These are phyloP conservation scores for Geophilus truncorum DNA, from an alignment of 2,888 invertebrate species.

Conservation along the genomic window DNA sequence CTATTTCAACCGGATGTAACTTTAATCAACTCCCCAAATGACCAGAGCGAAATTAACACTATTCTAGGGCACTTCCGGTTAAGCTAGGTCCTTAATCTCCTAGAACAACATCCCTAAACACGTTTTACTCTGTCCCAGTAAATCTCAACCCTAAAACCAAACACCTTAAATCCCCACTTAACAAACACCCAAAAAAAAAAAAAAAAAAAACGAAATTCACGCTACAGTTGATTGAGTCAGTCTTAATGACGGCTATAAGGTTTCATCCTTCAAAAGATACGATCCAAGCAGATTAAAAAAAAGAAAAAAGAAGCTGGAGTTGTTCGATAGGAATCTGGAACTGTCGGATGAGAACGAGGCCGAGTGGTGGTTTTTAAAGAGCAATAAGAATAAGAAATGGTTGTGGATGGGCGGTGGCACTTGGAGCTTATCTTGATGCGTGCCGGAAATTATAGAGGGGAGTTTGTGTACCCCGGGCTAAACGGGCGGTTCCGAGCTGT, in stretches of 20 bases:
- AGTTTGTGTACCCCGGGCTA: constrained; percentile 2
- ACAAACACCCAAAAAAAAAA: not conserved
- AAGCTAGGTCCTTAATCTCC: no score
- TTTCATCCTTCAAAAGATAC: not conserved
- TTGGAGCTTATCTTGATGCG: constrained; percentile 2
- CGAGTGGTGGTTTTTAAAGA: not conserved
- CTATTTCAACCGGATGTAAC: no score
- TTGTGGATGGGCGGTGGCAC: not conserved
- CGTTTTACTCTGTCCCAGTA: no score
- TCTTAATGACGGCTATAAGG: not conserved
- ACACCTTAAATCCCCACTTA: no score
- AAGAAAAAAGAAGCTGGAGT: not conserved
- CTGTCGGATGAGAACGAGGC: not conserved
- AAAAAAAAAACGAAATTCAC: not conserved
- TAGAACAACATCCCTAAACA: no score
- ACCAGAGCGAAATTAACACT: no score
- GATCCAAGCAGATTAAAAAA: not conserved
- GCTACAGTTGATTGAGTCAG: not conserved
- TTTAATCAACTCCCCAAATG: no score
- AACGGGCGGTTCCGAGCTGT: not conserved
- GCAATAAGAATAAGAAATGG: constrained; percentile 10
- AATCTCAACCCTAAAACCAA: no score
- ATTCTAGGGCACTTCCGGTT: no score
- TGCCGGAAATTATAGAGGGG: constrained; percentile 10
- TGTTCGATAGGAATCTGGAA: constrained; percentile 5